Base-by-base conservation (phyloP, 2,888 invertebrate species). In the Drosophila rubida region DNA sequence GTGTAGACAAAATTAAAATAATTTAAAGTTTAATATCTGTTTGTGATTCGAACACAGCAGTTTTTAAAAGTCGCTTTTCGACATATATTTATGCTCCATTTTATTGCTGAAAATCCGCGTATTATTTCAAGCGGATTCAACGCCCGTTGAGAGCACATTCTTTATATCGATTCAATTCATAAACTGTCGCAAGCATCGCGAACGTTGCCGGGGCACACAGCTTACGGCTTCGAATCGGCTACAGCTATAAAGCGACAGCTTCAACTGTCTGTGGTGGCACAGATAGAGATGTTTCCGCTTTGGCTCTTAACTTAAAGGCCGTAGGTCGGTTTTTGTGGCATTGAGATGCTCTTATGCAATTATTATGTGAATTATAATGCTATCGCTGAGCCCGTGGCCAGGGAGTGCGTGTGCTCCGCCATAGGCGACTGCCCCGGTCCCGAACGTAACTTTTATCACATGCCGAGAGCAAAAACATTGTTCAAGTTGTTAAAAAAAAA, bases 401-500 rank as follows among this genome's bases (percentile, higher is more conserved):
- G 44, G 50, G 60, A 65, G 71, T 79, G 65, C 61, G 63, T 82
- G 65, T 37, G 35, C 32, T 62, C 35, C 30, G 57, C 58, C 74
- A 67, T 19, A 69, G 75, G 75, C 79, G 57, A 39, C 48, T 41
- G 54, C 61, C 30, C 2, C 5, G 30, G 4, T n/a, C 8, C 13
- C 14, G 51, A 55, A 49, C 63, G 59, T 49, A 76, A 80, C 67
- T 86, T 86, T 80, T 86, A 88, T 84, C 83, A 78, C 65, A 73
- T 76, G 73, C 72, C 77, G 49, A 68, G 54, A 60, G 78, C 75
- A 69, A 81, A 75, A 82, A 78, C 73, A 83, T 68, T 86, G 88
- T 77, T 77, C 59, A 85, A 86, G 77, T 86, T 78, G 88, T 76
- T 83, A 62, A 75, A 77, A 81, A 74, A 83, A 80, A 79, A 86